These are phyloP conservation scores for Pollachius pollachius DNA, from an alignment of 2,113 vertebrate species.

Conservation along the genomic window DNA sequence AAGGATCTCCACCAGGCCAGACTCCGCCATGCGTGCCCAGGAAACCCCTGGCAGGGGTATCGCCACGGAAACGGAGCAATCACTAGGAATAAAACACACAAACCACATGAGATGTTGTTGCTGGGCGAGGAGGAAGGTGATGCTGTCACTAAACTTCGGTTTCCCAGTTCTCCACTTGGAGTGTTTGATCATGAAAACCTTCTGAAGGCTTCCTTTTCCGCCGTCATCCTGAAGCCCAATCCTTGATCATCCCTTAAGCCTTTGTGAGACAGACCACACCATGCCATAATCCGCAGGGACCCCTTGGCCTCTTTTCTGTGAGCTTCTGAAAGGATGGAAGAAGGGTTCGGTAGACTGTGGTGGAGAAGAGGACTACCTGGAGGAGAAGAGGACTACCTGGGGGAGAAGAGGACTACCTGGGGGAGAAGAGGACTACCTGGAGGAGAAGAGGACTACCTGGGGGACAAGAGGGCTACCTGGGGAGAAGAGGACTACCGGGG, in stretches of 20 bases:
- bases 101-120: too few species aligned
- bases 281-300: background rate
- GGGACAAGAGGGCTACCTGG: too few species aligned
- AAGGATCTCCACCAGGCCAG: constrained; percentile 69
- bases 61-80: constrained; percentile 59
- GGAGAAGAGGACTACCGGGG: too few species aligned
- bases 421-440: constrained; percentile 19
- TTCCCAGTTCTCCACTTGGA: too few species aligned
- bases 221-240: too few species aligned
- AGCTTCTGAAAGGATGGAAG: background rate
- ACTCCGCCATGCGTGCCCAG: constrained; percentile 46
- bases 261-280: background rate
- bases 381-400: too few species aligned
- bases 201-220: background rate
- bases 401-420: constrained; percentile 47
- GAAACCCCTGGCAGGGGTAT: constrained; percentile 64
- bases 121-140: too few species aligned
- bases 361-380: background rate
- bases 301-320: background rate
- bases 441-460: constrained; percentile 46
- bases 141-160: too few species aligned
- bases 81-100: constrained; percentile 54
- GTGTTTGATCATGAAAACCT: background rate
- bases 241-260: too few species aligned
- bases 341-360: background rate